Conservation (phyloP, 2,113 vertebrate genomes). For the Delphinus delphis region DNA sequence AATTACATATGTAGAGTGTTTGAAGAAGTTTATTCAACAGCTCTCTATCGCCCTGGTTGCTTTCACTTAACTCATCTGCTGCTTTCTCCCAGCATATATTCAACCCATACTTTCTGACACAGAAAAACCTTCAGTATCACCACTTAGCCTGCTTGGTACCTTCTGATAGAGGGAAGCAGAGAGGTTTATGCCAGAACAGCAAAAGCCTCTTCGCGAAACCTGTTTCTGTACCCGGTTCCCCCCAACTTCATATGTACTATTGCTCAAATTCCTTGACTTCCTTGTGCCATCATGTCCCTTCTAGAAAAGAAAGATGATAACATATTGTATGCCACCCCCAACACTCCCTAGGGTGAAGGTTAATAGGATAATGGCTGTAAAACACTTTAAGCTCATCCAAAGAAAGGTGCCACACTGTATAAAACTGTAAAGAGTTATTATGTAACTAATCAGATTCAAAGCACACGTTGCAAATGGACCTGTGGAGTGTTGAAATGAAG, state of each 20-base stretch:
- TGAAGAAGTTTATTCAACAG: background rate
- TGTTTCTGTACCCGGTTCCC: background rate
- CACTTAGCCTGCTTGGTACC: background rate
- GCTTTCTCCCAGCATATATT: background rate
- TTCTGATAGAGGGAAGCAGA: background rate
- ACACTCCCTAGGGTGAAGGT: background rate
- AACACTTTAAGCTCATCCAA: constrained; percentile 47
- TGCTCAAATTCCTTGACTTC: constrained; percentile 21
- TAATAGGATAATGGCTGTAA: constrained; percentile 58
- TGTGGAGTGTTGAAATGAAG: constrained; percentile 41
- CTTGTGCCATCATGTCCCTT: background rate
- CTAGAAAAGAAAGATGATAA: constrained; percentile 1
- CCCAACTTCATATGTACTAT: background rate
- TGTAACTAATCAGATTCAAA: constrained; percentile 55
- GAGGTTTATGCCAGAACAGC: background rate
- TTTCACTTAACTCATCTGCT: background rate
- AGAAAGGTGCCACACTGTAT: constrained; percentile 33
- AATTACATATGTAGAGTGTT: fast-evolving
- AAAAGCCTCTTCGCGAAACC: background rate
- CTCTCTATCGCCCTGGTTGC: background rate
- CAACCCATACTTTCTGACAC: background rate
- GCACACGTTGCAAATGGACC: constrained; percentile 30
- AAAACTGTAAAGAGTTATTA: constrained; percentile 52
- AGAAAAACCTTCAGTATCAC: background rate
- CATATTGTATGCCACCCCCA: background rate